Conservation (phyloP, 2,797 vertebrate species). For the Mustela erminea region DNA sequence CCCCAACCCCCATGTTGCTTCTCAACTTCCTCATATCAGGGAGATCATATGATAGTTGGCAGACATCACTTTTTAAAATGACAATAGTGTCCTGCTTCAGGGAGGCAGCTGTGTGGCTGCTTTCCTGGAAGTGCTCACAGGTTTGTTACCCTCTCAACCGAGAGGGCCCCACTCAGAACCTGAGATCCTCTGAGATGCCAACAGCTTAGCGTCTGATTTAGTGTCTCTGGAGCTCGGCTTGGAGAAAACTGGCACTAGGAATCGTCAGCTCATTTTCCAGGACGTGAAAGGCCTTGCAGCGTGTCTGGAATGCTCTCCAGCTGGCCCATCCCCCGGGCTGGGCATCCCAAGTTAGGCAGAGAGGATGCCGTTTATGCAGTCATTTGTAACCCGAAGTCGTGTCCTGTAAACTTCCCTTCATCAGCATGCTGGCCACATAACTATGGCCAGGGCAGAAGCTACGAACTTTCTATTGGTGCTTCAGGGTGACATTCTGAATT, state of each 20-base stretch:
- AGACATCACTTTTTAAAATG: neutral
- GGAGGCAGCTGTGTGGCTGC: neutral
- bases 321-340: neutral
- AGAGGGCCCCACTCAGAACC: neutral
- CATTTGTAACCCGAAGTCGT: slow-evolving; percentile 18
- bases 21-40: too few relatives aligned
- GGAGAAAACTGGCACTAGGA: neutral
- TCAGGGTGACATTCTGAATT: slow-evolving; percentile 85
- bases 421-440: slow-evolving; percentile 68
- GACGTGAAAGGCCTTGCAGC: neutral
- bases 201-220: neutral
- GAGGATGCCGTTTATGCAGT: neutral
- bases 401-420: slow-evolving; percentile 69
- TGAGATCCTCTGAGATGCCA: fast-evolving
- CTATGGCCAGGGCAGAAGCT: slow-evolving; percentile 83
- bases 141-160: neutral
- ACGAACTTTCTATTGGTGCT: slow-evolving; percentile 89
- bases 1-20: too few relatives aligned
- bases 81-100: neutral
- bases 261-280: neutral
- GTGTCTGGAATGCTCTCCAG: neutral
- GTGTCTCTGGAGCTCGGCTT: neutral
- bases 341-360: neutral
- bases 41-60: too few relatives aligned
- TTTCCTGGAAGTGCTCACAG: neutral